Evolutionary conservation across 1,140 invertebrate genomes (phyloP).

Genomic region (Magallana angulata): DNA sequence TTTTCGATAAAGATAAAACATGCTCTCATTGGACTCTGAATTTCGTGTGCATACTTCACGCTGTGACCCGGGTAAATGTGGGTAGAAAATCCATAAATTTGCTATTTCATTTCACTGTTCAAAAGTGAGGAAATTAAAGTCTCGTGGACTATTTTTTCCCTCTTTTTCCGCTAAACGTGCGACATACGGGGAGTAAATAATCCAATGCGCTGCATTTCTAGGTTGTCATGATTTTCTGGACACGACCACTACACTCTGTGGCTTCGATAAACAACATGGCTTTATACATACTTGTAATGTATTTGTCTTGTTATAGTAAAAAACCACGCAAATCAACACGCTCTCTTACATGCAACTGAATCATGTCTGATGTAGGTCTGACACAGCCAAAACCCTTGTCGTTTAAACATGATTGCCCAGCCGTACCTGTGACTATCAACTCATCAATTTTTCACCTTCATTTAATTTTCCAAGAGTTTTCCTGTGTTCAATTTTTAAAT

Average conservation of each 20-base stretch:
- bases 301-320: conserved; percentile 36
- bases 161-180: background rate
- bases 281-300: conserved; percentile 38
- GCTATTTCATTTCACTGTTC: conserved; percentile 24
- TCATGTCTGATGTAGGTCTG: conserved; percentile 27
- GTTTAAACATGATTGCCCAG: conserved; percentile 1
- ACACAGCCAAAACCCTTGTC: background rate
- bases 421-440: conserved; percentile 22
- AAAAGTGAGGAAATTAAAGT: conserved; percentile 34
- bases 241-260: conserved; percentile 28
- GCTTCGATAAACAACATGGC: conserved; percentile 32
- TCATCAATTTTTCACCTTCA: conserved; percentile 38
- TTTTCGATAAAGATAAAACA: conserved; percentile 39
- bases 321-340: conserved; percentile 33
- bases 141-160: background rate
- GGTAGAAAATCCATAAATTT: conserved; percentile 25
- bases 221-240: conserved; percentile 20
- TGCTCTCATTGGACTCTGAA: conserved; percentile 30
- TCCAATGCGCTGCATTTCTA: conserved; percentile 18
- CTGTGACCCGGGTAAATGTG: background rate
- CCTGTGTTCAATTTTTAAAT: conserved; percentile 22
- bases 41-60: conserved; percentile 27
- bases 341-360: conserved; percentile 30
- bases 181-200: conserved; percentile 33
- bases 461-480: conserved; percentile 6